A percentile compares a stretch with the other conserved stretches of the same genome.
phyloP scores from a whole-genome alignment of 2,888 invertebrate genomes.

The Drosophila niveifrons region DNA sequence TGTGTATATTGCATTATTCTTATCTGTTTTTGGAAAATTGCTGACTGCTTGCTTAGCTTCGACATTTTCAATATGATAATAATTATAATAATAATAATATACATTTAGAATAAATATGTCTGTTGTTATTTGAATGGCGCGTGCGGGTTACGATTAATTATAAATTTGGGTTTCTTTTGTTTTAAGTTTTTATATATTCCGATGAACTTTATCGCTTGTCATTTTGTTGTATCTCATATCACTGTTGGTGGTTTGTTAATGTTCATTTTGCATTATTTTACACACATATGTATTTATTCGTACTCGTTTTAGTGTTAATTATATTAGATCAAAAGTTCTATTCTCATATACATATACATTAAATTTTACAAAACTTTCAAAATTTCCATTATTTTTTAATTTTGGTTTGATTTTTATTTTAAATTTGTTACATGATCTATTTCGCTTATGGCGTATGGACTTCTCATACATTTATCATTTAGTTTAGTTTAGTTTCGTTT shows the following conservation, averaged over 20 bases:
- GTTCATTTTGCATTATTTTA: slow-evolving; percentile 50
- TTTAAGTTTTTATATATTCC: slow-evolving; percentile 25
- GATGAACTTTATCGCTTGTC: slow-evolving; percentile 47
- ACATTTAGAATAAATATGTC: slow-evolving; percentile 50
- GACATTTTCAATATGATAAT: slow-evolving; percentile 30
- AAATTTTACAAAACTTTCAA: slow-evolving; percentile 74
- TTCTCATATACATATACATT: slow-evolving; percentile 70
- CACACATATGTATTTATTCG: slow-evolving; percentile 11
- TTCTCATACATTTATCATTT: slow-evolving; percentile 57
- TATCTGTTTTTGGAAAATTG: slow-evolving; percentile 12
- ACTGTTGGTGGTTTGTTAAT: slow-evolving; percentile 81
- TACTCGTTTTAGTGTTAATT: slow-evolving; percentile 44
- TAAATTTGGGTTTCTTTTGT: slow-evolving; percentile 14
- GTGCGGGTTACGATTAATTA: slow-evolving; percentile 23
- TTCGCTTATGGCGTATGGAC: slow-evolving; percentile 65
- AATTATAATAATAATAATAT: slow-evolving; percentile 48
- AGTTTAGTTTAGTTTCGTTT: slow-evolving; percentile 30
- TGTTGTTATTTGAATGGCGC: slow-evolving; percentile 32
- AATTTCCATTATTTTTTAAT: slow-evolving; percentile 31
- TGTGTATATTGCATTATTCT: slow-evolving; percentile 23
- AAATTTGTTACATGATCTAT: slow-evolving; percentile 57
- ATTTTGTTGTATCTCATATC: slow-evolving; percentile 76
- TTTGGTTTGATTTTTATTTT: slow-evolving; percentile 1
- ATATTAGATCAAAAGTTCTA: slow-evolving; percentile 69
- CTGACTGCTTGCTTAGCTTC: slow-evolving; percentile 5